phyloP scores from a whole-genome alignment of 2,797 vertebrate genomes.

The Sebastes trivittatus region DNA sequence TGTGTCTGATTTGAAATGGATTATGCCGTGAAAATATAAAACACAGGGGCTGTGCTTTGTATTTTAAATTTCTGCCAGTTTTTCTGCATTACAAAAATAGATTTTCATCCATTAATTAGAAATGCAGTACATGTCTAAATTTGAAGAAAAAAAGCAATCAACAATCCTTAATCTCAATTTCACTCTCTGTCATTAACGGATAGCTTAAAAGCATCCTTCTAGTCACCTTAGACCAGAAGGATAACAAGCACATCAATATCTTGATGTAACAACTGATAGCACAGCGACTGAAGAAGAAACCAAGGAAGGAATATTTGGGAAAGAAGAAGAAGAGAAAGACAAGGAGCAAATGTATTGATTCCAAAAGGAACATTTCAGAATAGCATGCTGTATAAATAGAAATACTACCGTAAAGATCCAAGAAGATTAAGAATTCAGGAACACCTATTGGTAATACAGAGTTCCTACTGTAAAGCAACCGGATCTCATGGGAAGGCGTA shows the following conservation, averaged over 20 bases:
- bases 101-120: conserved; percentile 18
- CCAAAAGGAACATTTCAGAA: not conserved
- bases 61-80: not conserved
- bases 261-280: not conserved
- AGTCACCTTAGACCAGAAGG: not conserved
- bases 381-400: not conserved
- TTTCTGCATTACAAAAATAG: not conserved
- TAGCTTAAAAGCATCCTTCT: not conserved
- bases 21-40: not conserved
- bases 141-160: not conserved
- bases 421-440: not conserved
- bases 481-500: not conserved
- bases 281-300: not conserved
- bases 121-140: not conserved
- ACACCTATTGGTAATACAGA: not conserved
- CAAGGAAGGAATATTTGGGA: not conserved
- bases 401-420: not conserved
- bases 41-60: not conserved
- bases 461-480: not conserved
- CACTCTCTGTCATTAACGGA: not conserved
- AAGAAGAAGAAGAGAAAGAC: not conserved
- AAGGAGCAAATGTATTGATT: not conserved
- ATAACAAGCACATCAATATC: not conserved
- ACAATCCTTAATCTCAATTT: not conserved
- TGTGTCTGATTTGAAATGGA: not conserved